Base-by-base conservation (phyloP, 2,113 vertebrate genomes). In the Scomber colias region DNA sequence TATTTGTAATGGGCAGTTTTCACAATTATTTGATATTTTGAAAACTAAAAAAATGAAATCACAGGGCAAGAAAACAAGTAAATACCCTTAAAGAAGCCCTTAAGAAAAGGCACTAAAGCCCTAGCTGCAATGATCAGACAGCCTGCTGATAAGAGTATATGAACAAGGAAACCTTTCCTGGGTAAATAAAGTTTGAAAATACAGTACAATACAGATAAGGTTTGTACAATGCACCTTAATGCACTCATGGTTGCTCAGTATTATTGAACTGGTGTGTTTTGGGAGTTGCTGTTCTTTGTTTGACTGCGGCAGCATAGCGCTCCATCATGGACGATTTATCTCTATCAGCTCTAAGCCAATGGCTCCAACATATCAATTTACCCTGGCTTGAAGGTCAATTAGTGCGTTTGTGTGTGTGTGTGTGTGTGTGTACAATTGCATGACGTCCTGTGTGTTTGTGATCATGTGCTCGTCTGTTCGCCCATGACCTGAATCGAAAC, bases 351-450 rank as follows among this genome's bases (percentile, higher is more conserved):
- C 56, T 62, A 1, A 44, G 24, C 71, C 59, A 74, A 11, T 56
- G 71, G 53, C 53, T 45, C 73, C 76, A 19, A 55, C 56, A 35
- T 74, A 27, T 77, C 45, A 53, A 70, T 82, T 66, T 61, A 75
- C 71, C 82, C 60, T 9, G 40, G 77, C 59, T 65, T 83, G 75
- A 90, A 90, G 90, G 90, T 83, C 84, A 84, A 17, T 71, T 81
- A 74, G 59, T 61, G 56, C 55, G 3, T 79, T 71, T 59, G 35
- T 60, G 3, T 79, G 77, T 59, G 35, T 69, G 67, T 55, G 19
- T 35, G 35, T 69, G 67, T 55, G 19, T 35, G 67, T 50, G 44
- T n/a, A 17, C 14, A 60, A 35, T 21, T 14, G 56, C 69, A 64
- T 66, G 49, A 65, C 24, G 24, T 27, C 24, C 24, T 27, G 12